Evolutionary conservation across 1,140 invertebrate species (phyloP).

Genomic region (Nilaparvata lugens): DNA sequence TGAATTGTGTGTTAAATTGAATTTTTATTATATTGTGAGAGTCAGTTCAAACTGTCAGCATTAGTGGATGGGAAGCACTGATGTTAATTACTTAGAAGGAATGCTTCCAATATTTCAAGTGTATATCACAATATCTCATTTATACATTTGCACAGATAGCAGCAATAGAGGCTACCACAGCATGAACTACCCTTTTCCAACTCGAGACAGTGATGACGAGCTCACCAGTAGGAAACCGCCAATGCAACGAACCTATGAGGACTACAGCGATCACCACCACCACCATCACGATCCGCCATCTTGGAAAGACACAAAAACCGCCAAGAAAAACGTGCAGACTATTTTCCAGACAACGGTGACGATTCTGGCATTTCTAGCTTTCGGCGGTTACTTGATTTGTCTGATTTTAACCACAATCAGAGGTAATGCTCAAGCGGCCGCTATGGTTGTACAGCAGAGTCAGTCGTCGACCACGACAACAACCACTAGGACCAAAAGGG

Average conservation of each 20-base stretch:
- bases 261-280: not conserved
- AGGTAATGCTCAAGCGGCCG: slow-evolving; percentile 30
- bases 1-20: no score
- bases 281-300: not conserved
- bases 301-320: not conserved
- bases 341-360: slow-evolving; percentile 52
- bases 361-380: slow-evolving; percentile 62
- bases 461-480: not conserved
- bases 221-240: no score
- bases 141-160: no score
- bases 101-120: no score
- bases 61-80: no score
- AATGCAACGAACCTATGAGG: not conserved
- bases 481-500: not conserved
- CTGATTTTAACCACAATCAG: slow-evolving; percentile 60
- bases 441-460: not conserved
- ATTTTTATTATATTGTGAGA: no score
- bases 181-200: no score
- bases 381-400: slow-evolving; percentile 65
- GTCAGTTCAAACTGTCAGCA: no score
- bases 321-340: not conserved
- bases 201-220: no score
- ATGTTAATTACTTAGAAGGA: no score
- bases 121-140: no score
- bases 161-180: no score